phyloP scores from a whole-genome alignment of 1,140 invertebrate genomes.

The Tetraneura akinire region DNA sequence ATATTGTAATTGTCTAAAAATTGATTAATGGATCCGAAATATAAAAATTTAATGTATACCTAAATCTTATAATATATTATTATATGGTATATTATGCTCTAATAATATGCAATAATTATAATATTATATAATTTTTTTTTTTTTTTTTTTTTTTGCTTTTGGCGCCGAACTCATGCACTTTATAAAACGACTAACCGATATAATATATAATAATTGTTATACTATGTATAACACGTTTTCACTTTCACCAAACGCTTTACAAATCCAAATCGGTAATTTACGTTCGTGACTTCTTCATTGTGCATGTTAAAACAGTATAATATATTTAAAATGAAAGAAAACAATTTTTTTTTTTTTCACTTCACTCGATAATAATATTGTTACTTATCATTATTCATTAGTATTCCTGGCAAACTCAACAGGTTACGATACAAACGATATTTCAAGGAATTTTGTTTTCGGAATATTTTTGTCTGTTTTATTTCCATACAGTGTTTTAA shows the following conservation, averaged over 20 bases:
- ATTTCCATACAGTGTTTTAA: no score
- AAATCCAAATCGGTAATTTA: constrained; percentile 21
- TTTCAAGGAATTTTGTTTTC: background rate
- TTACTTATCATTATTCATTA: constrained; percentile 14
- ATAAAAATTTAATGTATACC: background rate
- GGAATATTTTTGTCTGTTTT: background rate
- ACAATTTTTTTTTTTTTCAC: no score
- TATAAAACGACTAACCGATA: constrained; percentile 3
- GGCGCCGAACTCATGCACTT: constrained; percentile 12
- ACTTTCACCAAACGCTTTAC: constrained; percentile 35
- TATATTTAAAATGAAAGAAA: background rate
- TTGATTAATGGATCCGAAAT: no score
- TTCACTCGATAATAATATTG: no score
- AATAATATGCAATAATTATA: background rate
- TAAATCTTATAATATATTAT: background rate
- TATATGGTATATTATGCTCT: background rate
- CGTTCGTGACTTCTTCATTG: background rate
- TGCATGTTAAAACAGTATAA: background rate
- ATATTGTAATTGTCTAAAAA: no score
- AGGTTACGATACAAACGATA: background rate
- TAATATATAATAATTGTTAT: no score
- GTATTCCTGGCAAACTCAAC: constrained; percentile 1
- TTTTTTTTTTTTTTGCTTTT: constrained; percentile 19
- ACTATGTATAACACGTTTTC: constrained; percentile 41
- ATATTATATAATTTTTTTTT: background rate